These are phyloP conservation scores for Amphipyra berbera DNA, from an alignment of 2,888 invertebrate species.

Conservation along the genomic window DNA sequence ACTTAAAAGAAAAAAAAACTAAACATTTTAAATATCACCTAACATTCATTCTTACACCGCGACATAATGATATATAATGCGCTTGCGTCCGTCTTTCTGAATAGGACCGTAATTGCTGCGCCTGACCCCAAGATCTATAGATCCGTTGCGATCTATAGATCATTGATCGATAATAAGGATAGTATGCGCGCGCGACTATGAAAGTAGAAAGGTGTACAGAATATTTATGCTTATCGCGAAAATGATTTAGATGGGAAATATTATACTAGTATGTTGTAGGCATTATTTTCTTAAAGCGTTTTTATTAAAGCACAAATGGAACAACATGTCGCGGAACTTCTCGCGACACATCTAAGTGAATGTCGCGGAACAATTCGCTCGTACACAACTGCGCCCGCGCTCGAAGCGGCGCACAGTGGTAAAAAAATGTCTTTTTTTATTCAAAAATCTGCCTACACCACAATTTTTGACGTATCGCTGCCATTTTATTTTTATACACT, in stretches of 20 bases:
- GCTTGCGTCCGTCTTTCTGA: conserved; percentile 60
- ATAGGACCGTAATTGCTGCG: conserved; percentile 71
- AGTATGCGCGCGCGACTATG: conserved; percentile 49
- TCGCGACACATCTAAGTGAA: no score
- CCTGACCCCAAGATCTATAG: conserved; percentile 76
- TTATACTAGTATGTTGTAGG: no score
- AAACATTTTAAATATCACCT: conserved; percentile 27
- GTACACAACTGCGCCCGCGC: no score
- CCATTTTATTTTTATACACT: no score
- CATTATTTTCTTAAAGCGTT: no score
- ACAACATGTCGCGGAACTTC: no score
- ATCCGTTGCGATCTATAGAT: conserved; percentile 68
- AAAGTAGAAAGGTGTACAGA: conserved; percentile 58
- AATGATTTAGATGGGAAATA: not conserved
- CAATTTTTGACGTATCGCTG: no score
- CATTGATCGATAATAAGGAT: conserved; percentile 69
- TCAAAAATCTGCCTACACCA: no score
- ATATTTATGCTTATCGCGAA: conserved; percentile 28
- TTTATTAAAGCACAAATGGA: no score
- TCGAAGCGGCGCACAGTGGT: no score
- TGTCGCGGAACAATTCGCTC: no score
- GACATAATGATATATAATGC: conserved; percentile 61
- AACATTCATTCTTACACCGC: conserved; percentile 13
- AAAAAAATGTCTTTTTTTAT: no score
- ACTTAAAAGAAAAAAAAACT: not conserved